Evolutionary conservation across 2,888 invertebrate genomes (phyloP), one percentile per base, ranked within the genome.

Genomic region (Oeneis ivallda): DNA sequence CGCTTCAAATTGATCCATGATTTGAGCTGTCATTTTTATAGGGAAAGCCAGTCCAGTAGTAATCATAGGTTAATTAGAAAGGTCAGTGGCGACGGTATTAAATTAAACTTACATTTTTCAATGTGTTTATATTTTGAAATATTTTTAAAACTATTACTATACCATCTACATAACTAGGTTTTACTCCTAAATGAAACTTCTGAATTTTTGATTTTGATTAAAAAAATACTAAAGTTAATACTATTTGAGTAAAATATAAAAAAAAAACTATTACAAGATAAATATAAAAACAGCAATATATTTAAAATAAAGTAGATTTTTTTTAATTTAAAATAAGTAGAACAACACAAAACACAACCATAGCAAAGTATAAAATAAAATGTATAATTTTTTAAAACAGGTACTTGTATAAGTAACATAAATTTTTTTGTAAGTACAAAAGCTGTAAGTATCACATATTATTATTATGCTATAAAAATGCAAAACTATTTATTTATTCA

Each of bases 271-370:
- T n/a, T n/a, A n/a, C n/a, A n/a, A n/a, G n/a, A n/a, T 5, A 50
- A 26, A 5, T 11, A 3, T 5, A 50, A 50, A 26, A 50, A 26
- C 4, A 47, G 8, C 8, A 47, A 39, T 2, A 13, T 41, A 41
- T 5, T 13, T 41, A 41, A 5, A 41, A 11, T 11, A 5, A 41
- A 11, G 13, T 41, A 13, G 5, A 41, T 2, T 13, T 13, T 13
- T 41, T 13, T 11, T 54, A 39, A 54, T 39, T 17, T 39, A 17
- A 17, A 54, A 26, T 17, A n/a, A 15, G 19, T 19, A 11, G 2
- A 17, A 41, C 56, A 41, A 56, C 41, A 53, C 37, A 56, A 56
- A 54, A 56, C 56, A 56, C 56, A 56, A 56, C 56, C 56, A 56
- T 56, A 2, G 8, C 1, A 17, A 26, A 50, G 19, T 26, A 13